Conservation (phyloP, 2,113 vertebrate species). For the Lagopus leucura region DNA sequence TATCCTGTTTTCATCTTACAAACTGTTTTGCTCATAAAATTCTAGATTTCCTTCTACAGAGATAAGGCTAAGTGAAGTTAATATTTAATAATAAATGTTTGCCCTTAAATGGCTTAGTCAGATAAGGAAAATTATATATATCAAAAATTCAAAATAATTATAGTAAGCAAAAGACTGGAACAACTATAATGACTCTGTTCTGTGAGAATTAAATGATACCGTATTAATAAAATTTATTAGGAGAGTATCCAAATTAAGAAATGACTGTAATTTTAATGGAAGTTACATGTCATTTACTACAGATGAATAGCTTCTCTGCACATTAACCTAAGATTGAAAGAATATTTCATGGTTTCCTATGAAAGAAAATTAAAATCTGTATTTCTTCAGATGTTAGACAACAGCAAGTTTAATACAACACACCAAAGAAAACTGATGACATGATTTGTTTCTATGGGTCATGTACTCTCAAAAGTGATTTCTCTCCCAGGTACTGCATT, state of each 20-base stretch:
- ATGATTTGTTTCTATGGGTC: slow-evolving; percentile 22
- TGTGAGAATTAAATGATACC: background rate
- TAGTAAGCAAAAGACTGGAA: background rate
- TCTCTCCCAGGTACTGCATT: slow-evolving; percentile 29
- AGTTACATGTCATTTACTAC: slow-evolving; percentile 46
- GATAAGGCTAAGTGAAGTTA: background rate
- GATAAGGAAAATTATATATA: background rate
- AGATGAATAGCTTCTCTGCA: slow-evolving; percentile 48
- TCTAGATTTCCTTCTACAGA: background rate
- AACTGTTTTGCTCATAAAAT: background rate
- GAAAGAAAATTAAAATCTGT: slow-evolving; percentile 37
- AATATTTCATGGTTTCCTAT: slow-evolving; percentile 31
- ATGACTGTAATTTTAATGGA: slow-evolving; percentile 50
- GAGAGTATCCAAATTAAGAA: slow-evolving; percentile 63
- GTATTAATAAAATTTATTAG: slow-evolving; percentile 56
- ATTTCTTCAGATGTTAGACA: slow-evolving; percentile 37
- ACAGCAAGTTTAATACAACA: slow-evolving; percentile 23
- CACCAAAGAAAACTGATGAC: slow-evolving; percentile 28
- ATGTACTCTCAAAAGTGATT: background rate
- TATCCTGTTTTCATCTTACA: background rate
- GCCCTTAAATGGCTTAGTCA: slow-evolving; percentile 20
- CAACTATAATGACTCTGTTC: background rate
- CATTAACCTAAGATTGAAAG: slow-evolving; percentile 37
- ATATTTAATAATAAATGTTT: background rate
- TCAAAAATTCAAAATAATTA: background rate